Evolutionary conservation across 2,888 invertebrate species (phyloP).

Genomic region (Homarus gammarus): DNA sequence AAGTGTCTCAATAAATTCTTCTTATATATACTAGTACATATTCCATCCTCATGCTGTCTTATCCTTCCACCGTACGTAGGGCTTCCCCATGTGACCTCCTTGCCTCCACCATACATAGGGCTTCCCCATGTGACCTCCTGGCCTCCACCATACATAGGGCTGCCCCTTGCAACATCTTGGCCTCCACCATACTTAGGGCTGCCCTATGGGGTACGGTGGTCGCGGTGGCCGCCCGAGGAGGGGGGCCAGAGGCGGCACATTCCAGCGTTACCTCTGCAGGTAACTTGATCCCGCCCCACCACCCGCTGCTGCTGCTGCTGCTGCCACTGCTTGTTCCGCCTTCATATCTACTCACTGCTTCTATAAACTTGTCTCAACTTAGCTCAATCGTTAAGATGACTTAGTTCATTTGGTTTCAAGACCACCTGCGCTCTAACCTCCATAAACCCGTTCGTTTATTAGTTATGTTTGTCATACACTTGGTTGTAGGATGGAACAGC

Average conservation of each 20-base stretch:
- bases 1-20: too few relatives aligned
- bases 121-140: constrained; percentile 4
- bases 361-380: background rate
- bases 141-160: too few relatives aligned
- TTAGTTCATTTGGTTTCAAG: too few relatives aligned
- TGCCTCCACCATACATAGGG: constrained; percentile 11
- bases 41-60: too few relatives aligned
- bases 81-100: background rate
- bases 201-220: background rate
- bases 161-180: background rate
- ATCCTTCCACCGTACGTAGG: too few relatives aligned
- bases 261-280: constrained; percentile 62
- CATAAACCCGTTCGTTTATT: too few relatives aligned
- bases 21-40: too few relatives aligned
- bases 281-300: constrained; percentile 43
- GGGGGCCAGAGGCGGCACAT: constrained; percentile 49
- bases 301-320: background rate
- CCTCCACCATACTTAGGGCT: constrained; percentile 10
- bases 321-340: background rate
- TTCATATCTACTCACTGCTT: background rate
- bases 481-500: too few relatives aligned
- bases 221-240: constrained; percentile 27
- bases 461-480: too few relatives aligned
- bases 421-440: too few relatives aligned
- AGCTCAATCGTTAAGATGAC: too few relatives aligned